A percentile compares a stretch with the other conserved stretches of the same genome.
These are phyloP conservation scores for Barbus barbus DNA, from an alignment of 2,113 vertebrate species.

Conservation along the genomic window DNA sequence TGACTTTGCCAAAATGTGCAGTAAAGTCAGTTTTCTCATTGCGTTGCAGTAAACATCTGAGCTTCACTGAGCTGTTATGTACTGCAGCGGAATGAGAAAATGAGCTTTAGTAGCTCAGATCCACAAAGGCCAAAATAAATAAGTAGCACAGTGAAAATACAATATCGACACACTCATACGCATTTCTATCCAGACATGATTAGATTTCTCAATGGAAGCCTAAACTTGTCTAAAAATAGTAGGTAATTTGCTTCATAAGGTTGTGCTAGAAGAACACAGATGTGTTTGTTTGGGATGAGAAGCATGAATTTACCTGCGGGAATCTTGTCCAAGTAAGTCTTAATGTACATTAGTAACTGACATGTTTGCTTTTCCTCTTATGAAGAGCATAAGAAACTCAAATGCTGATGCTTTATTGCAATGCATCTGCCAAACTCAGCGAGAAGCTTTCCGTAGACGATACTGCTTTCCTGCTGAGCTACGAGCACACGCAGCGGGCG, in stretches of 20 bases:
- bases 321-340: too few relatives aligned
- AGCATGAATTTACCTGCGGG: too few relatives aligned
- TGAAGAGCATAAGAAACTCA: neutral
- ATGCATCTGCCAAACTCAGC: neutral
- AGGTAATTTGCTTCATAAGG: too few relatives aligned
- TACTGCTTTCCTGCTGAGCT: too few relatives aligned
- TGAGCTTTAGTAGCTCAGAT: neutral
- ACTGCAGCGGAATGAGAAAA: neutral
- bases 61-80: neutral
- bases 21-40: neutral
- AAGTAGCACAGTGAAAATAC: neutral
- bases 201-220: neutral
- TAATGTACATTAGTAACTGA: neutral
- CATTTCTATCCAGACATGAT: neutral
- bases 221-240: too few relatives aligned
- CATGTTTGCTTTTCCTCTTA: neutral
- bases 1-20: neutral
- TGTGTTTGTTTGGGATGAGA: neutral
- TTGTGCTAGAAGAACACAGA: too few relatives aligned
- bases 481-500: neutral
- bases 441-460: too few relatives aligned
- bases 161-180: neutral
- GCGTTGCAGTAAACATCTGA: neutral
- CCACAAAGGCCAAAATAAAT: neutral
- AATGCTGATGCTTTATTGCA: neutral